Evolutionary conservation across 2,113 vertebrate genomes (phyloP).

Genomic region (Drymodes brunneopygia): DNA sequence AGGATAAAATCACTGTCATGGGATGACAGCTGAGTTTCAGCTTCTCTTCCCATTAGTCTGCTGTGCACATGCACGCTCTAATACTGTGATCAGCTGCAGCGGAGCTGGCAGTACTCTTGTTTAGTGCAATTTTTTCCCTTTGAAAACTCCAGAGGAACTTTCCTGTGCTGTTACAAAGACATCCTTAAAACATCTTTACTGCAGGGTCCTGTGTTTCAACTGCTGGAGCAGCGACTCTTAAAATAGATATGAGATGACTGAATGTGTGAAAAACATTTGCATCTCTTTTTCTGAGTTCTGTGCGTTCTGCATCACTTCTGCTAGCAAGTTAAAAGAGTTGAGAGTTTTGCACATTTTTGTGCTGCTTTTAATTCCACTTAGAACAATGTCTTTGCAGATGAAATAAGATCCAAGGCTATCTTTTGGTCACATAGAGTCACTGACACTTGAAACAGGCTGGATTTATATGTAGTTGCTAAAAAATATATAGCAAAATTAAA

Average conservation of each 20-base stretch:
- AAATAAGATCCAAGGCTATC: conserved; percentile 20
- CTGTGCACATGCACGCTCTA: background rate
- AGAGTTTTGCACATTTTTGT: background rate
- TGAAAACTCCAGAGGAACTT: background rate
- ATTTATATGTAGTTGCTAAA: conserved; percentile 72
- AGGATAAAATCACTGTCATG: background rate
- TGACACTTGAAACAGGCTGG: conserved; percentile 34
- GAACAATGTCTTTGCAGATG: background rate
- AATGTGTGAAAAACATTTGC: conserved; percentile 40
- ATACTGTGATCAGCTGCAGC: background rate
- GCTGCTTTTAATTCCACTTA: background rate
- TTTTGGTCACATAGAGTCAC: conserved; percentile 22
- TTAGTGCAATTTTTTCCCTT: background rate
- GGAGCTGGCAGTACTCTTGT: background rate
- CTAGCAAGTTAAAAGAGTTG: background rate
- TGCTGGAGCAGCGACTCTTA: background rate
- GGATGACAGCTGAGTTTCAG: background rate
- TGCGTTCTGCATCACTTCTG: background rate
- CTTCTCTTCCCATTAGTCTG: background rate
- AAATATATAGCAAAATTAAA: conserved; percentile 70
- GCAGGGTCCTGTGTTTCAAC: background rate
- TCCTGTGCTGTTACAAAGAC: background rate
- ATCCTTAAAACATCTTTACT: conserved; percentile 9
- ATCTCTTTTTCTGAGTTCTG: background rate
- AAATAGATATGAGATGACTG: conserved; percentile 1